Conservation (phyloP, 1,140 invertebrate genomes). For the Drosophila mojavensis region DNA sequence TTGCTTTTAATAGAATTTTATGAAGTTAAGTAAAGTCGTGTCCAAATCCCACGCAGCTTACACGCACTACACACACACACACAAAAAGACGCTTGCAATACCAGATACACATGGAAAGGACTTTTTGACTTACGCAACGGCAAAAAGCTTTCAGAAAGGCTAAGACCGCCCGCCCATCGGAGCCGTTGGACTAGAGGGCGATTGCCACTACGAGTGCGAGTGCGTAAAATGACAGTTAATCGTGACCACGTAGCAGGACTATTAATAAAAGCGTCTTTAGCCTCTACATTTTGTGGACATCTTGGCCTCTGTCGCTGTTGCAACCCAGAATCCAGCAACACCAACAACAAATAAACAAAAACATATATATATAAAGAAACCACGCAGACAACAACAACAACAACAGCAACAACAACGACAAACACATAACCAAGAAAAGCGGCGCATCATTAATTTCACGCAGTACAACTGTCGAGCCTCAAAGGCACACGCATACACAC, state of each 20-base stretch:
- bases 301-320: conserved; percentile 50
- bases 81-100: conserved; percentile 17
- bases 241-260: conserved; percentile 80
- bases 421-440: conserved; percentile 62
- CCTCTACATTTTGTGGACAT: conserved; percentile 77
- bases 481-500: conserved; percentile 16
- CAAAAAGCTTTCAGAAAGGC: conserved; percentile 80
- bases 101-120: conserved; percentile 40
- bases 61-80: conserved; percentile 43
- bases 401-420: conserved; percentile 36
- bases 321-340: conserved; percentile 28
- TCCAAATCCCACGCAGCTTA: conserved; percentile 76
- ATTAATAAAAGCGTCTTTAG: conserved; percentile 82
- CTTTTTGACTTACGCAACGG: conserved; percentile 80
- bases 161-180: conserved; percentile 55
- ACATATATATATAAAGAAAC: conserved; percentile 34
- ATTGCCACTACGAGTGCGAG: conserved; percentile 48
- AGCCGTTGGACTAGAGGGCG: conserved; percentile 35
- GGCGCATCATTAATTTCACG: conserved; percentile 81
- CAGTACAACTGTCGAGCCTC: conserved; percentile 77
- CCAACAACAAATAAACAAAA: conserved; percentile 1
- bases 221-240: conserved; percentile 81
- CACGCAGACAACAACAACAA: conserved; percentile 35
- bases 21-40: conserved; percentile 81
- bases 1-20: conserved; percentile 79